Evolutionary conservation across 1,140 invertebrate genomes (phyloP), one percentile per base, ranked within the genome.

Genomic region (Sinonovacula constricta): DNA sequence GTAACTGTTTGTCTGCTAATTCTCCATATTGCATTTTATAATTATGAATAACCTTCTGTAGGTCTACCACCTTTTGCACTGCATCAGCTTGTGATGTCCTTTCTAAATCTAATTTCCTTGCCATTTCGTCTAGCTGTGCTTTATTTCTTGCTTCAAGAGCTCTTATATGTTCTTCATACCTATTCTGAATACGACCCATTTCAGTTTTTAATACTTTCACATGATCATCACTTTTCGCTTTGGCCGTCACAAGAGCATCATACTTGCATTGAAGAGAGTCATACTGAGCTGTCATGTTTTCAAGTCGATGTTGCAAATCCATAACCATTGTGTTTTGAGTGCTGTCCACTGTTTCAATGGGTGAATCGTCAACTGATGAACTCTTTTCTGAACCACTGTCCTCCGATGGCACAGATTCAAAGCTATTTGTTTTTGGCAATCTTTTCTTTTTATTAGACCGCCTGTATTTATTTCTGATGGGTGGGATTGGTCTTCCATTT

Each of bases 1-100:
- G 72, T 59, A 76, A 57, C 51, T 80, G 70, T 15, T 78, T 33
- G n/a, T n/a, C n/a, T 49, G 56, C 39, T 49, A 84, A 39, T 22
- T 83, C 77, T n/a, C 84, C 84, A 83, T 80, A 86, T 31, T 79
- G 79, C 83, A 86, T 82, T 53, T 86, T 79, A 70, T 85, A 86
- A 33, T 65, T 67, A n/a, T 85, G 81, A 12, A 87, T 45, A 57
- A 85, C 59, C 18, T 68, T 75, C 72, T 86, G 85, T 15, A 87
- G 53, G 18, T 59, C 54, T 10, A 87, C 74, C 26, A 86, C 74
- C 65, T 75, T 78, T 26, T 85, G 57, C 15, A 87, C 83, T 68
- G 83, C 79, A 28, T 85, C 81, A 22, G 74, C 79, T 10, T 60
- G 66, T 24, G 65, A 63, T 22, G 36, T 67, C 22, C 57, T 79